Evolutionary conservation across 2,113 vertebrate genomes (phyloP).

Genomic region (Colinus virginianus): DNA sequence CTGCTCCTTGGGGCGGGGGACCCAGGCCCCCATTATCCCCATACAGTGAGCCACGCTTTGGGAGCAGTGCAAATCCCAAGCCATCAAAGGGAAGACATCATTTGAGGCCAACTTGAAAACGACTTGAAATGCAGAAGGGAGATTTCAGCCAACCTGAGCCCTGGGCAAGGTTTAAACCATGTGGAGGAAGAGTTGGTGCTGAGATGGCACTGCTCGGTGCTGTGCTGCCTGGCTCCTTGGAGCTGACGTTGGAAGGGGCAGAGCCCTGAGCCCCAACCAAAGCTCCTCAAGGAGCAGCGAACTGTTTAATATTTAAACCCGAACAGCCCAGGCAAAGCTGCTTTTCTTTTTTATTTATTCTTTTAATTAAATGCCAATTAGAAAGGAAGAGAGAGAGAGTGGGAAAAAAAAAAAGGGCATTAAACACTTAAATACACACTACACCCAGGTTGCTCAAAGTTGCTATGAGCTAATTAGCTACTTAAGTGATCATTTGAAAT

Average conservation of each 20-base stretch:
- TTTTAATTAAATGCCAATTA: slow-evolving; percentile 77
- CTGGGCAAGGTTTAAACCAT: background rate
- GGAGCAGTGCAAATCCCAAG: background rate
- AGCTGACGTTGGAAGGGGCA: too few species aligned
- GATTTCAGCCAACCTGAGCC: background rate
- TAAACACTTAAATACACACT: slow-evolving; percentile 69
- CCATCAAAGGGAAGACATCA: background rate
- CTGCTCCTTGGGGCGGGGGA: background rate
- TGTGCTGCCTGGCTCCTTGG: too few species aligned
- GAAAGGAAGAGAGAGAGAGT: slow-evolving; percentile 36
- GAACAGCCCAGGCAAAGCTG: slow-evolving; percentile 52
- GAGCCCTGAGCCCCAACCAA: fast-evolving
- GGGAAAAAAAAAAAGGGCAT: background rate
- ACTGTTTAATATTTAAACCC: slow-evolving; percentile 51
- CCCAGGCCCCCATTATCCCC: background rate
- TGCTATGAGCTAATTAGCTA: slow-evolving; percentile 59
- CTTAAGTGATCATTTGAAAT: slow-evolving; percentile 65
- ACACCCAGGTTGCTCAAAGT: slow-evolving; percentile 51
- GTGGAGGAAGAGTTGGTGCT: background rate
- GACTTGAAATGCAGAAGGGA: background rate
- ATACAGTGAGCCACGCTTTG: background rate
- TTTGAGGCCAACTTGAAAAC: background rate
- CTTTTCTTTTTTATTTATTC: slow-evolving; percentile 71
- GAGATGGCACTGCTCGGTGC: background rate
- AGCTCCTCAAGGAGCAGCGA: background rate